Base-by-base conservation (phyloP, 2,113 vertebrate species). In the Sorex fumeus region DNA sequence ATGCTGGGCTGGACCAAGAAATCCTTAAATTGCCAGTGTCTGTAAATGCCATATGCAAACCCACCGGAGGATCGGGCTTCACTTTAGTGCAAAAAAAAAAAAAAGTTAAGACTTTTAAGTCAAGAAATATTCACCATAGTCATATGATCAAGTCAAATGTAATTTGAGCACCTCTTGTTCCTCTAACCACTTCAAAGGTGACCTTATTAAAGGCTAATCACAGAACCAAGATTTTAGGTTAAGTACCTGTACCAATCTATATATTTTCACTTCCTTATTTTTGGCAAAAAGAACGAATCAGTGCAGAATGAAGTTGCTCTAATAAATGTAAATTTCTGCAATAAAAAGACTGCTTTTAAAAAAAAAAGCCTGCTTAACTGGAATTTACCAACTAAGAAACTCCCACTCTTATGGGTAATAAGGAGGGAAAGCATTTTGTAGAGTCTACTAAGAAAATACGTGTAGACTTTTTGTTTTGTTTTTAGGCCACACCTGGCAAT, bases 51-150 rank as follows among this genome's bases (percentile, higher is more conserved):
- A 98, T 97, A 32, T 71, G 98, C 74, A 99, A 96, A 95, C 98
- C 95, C 74, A 91, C 32, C 0, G 99, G 99, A 89, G 98, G 97
- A 62, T 98, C 96, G n/a, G 99, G 99, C 94, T 98, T 98, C 92
- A 98, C 99, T 99, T 98, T 60, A 60, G 57, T 10, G 47, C 6
- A 18, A 6, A 97, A 67, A 1, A 85, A 84, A 1, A 70, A 97
- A 72, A 89, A 86, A 0, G 96, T 80, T 50, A 40, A 40, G 40
- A 93, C 25, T 60, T 84, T 85, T 78, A 80, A 84, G 64, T 45
- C 77, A 70, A 32, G 60, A 30, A 87, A 47, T n/a, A 90, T 91
- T 82, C 43, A 74, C 27, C 13, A 82, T 23, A 86, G 72, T 64
- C 79, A 70, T 40, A 88, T 77, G 72, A 82, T 53, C 45, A 80